Conservation (phyloP, 2,888 invertebrate species). For the Ferrisia virgata region DNA sequence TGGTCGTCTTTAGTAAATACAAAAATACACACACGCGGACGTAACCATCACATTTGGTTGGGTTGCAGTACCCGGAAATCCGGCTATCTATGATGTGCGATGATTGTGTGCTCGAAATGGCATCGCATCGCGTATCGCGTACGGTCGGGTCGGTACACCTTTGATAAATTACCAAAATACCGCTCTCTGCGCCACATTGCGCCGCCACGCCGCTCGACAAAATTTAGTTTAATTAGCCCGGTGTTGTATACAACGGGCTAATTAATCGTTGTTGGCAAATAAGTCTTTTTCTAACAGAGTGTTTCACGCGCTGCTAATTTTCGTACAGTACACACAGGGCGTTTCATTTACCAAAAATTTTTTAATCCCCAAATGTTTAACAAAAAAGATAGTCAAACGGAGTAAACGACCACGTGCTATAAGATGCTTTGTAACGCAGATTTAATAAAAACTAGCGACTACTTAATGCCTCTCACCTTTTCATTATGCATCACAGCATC, state of each 20-base stretch:
- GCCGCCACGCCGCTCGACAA: background rate
- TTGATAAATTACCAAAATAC: background rate
- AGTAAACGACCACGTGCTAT: background rate
- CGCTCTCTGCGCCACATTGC: background rate
- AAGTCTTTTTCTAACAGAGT: background rate
- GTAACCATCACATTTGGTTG: too few species aligned
- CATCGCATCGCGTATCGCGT: too few species aligned
- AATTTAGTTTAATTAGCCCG: background rate
- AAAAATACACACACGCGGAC: constrained; percentile 11
- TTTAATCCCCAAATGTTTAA: background rate
- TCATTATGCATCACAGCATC: too few species aligned
- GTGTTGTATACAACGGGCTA: background rate
- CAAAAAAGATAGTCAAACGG: background rate
- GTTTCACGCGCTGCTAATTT: constrained; percentile 18
- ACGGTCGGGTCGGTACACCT: background rate
- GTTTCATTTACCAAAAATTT: background rate
- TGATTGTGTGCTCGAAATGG: background rate
- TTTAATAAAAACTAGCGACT: too few species aligned
- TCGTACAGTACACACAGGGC: background rate
- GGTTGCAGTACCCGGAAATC: constrained; percentile 15
- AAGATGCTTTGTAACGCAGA: background rate
- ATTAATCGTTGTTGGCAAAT: constrained; percentile 39
- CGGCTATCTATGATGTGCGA: background rate
- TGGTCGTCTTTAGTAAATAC: too few species aligned
- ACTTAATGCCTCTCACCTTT: too few species aligned